A percentile compares a stretch with the other conserved stretches of the same genome.
phyloP scores from a whole-genome alignment of 2,888 invertebrate species.

The Hydroisotoma schaefferi region DNA sequence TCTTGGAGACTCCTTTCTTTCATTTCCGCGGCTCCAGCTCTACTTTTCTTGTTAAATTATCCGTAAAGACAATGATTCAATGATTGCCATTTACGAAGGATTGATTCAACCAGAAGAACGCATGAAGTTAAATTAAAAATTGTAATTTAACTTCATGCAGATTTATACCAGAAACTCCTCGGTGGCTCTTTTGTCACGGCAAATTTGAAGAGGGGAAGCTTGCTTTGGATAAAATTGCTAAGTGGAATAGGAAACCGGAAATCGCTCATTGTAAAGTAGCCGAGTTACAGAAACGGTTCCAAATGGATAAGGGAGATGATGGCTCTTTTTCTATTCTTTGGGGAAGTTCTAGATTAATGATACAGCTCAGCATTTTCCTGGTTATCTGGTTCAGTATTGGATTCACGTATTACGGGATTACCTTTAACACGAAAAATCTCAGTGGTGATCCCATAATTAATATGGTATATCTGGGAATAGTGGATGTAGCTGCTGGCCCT shows the following conservation, averaged over 20 bases:
- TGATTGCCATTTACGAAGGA: too few species aligned
- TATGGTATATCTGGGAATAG: slow-evolving; percentile 23
- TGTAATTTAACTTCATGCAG: too few species aligned
- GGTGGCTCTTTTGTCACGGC: slow-evolving; percentile 33
- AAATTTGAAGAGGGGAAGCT: slow-evolving; percentile 25
- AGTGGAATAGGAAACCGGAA: slow-evolving; percentile 23
- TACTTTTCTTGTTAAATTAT: background rate
- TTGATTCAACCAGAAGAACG: too few species aligned
- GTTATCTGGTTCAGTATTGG: slow-evolving; percentile 20
- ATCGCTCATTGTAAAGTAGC: background rate
- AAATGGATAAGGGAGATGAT: background rate
- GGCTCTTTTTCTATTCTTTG: background rate
- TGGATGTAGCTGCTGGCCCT: slow-evolving; percentile 21
- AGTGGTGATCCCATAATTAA: slow-evolving; percentile 35
- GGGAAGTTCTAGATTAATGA: slow-evolving; percentile 9
- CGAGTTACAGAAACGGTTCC: too few species aligned
- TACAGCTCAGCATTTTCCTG: slow-evolving; percentile 19
- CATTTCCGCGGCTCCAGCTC: background rate
- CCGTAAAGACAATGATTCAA: too few species aligned
- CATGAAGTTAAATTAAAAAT: too few species aligned
- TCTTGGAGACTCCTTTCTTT: slow-evolving; percentile 13
- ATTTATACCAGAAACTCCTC: slow-evolving; percentile 37
- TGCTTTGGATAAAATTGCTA: slow-evolving; percentile 29
- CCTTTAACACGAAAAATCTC: slow-evolving; percentile 28
- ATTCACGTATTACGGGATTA: slow-evolving; percentile 29